Conservation (phyloP, 2,888 invertebrate species). For the Periphyllus acericola region DNA sequence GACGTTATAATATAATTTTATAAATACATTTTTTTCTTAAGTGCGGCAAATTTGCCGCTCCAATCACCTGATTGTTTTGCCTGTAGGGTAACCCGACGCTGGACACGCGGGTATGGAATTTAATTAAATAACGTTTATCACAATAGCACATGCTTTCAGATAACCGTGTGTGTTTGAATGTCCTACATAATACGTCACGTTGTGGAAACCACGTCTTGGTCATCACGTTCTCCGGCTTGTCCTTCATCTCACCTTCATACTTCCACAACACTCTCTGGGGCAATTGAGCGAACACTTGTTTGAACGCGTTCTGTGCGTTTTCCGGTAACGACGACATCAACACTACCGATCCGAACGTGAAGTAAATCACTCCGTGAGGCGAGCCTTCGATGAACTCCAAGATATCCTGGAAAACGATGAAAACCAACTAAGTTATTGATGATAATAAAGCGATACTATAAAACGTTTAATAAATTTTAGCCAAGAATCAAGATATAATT, state of each 20-base stretch:
- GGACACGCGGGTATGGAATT: too few relatives aligned
- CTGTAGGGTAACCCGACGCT: too few relatives aligned
- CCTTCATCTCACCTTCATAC: conserved; percentile 34
- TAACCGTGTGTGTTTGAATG: not conserved
- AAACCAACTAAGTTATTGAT: too few relatives aligned
- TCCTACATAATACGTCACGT: conserved; percentile 12
- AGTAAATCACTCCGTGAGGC: conserved; percentile 11
- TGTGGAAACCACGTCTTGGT: conserved; percentile 28
- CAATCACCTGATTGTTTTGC: too few relatives aligned
- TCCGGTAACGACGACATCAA: conserved; percentile 23
- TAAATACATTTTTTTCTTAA: too few relatives aligned
- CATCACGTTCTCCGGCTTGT: conserved; percentile 33
- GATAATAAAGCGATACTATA: too few relatives aligned
- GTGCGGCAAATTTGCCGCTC: too few relatives aligned
- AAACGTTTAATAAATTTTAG: too few relatives aligned
- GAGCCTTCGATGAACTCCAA: conserved; percentile 27
- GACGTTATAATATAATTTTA: too few relatives aligned
- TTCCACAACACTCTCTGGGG: conserved; percentile 40
- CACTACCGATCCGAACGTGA: not conserved
- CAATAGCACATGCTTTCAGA: too few relatives aligned
- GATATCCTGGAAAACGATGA: not conserved
- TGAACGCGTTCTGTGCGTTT: not conserved
- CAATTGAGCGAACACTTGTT: not conserved
- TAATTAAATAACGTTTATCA: too few relatives aligned
- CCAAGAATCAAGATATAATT: too few relatives aligned